Base-by-base conservation (phyloP, 2,113 vertebrate genomes). In the Oncorhynchus clarkii region DNA sequence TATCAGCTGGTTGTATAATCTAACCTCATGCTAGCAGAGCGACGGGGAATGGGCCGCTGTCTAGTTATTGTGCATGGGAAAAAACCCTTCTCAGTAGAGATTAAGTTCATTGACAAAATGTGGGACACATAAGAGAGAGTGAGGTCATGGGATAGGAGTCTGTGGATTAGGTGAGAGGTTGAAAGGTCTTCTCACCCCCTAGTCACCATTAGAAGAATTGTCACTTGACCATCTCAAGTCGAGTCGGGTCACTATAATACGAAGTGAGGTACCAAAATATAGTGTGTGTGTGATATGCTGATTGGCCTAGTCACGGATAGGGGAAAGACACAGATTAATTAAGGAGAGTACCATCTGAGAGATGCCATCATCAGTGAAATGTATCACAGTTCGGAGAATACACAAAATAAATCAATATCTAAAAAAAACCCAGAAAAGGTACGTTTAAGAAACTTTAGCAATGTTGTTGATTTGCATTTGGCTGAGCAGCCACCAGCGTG, bases 1-100 rank as follows among this genome's bases (percentile, higher is more conserved):
- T 77, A 67, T 68, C 67, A 68, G 24, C 11, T 9, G 67, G 67
- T 68, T 68, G 31, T 68, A 68, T 68, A 45, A 68, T 68, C 67
- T 77, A 80, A 82, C 82, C 70, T 83, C 48, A 67, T 75, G 39
- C 57, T 70, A 62, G 71, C 18, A 31, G 59, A 8, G 68, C 45
- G 12, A 12, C 0, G 65, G 14, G 51, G 12, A 9, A 75, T 24
- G 48, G 49, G 8, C 12, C 39, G 74, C 27, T 68, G 54, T 57
- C 14, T 31, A 54, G 7, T 64, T 22, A 16, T 74, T 20, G 26
- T 29, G 62, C 20, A 76, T 9, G 71, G 31, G 7, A 73, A 57
- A 79, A 71, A 85, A 82, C 80, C 49, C 84, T 45, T 45, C 39
- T n/a, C 69, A 26, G 34, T 7, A 48, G 67, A 80, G 67, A 69